These are phyloP conservation scores for Fringilla coelebs DNA, from an alignment of 2,797 vertebrate species.

Conservation along the genomic window DNA sequence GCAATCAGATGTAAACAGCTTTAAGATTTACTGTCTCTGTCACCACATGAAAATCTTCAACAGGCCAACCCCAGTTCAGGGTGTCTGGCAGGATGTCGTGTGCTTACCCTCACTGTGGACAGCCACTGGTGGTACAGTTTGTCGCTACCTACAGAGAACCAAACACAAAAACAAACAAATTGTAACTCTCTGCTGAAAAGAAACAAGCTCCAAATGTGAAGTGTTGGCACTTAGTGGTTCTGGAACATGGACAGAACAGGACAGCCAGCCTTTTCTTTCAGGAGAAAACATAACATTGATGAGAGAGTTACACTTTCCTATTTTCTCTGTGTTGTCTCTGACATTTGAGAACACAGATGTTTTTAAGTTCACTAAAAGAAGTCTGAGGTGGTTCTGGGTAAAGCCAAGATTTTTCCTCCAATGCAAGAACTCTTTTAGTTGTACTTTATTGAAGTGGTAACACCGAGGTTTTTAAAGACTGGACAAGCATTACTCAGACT, in stretches of 20 bases:
- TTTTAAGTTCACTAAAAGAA: not conserved
- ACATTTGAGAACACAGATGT: not conserved
- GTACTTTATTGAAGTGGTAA: not conserved
- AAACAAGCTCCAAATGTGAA: not conserved
- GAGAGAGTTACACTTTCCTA: not conserved
- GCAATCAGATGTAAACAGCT: not conserved
- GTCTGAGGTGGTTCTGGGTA: not conserved
- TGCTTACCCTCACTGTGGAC: constrained; percentile 93
- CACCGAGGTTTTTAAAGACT: not conserved
- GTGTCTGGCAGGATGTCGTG: not conserved
- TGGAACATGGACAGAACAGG: not conserved
- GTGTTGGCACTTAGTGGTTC: not conserved
- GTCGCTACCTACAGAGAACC: constrained; percentile 84
- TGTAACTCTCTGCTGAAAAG: not conserved
- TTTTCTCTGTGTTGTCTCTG: not conserved
- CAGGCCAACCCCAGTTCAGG: not conserved
- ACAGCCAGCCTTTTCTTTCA: not conserved
- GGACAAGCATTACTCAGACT: not conserved
- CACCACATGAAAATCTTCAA: not conserved
- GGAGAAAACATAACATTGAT: not conserved
- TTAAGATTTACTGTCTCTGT: not conserved
- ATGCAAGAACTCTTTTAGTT: not conserved
- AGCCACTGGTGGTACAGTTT: constrained; percentile 97
- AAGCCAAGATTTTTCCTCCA: not conserved
- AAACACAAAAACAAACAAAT: not conserved